phyloP scores from a whole-genome alignment of 2,797 vertebrate genomes.

The Psittacula echo region DNA sequence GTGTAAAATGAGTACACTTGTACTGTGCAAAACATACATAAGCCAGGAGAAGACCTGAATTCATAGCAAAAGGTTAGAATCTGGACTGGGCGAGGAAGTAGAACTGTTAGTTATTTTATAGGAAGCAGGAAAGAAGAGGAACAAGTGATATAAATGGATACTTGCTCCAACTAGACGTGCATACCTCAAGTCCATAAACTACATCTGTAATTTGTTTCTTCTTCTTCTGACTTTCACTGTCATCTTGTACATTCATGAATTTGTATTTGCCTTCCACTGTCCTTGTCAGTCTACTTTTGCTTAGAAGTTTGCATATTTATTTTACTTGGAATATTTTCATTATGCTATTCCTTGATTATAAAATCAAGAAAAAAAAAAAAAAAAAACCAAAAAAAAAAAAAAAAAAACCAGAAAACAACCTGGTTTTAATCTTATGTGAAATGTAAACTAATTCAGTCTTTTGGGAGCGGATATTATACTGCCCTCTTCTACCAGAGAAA shows the following conservation, averaged over 20 bases:
- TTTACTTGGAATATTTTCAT: background rate
- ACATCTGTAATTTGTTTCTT: background rate
- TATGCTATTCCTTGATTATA: background rate
- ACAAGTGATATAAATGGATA: background rate
- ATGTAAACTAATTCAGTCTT: background rate
- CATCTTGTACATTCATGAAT: background rate
- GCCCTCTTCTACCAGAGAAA: background rate
- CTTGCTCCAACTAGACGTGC: background rate
- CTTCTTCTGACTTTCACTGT: background rate
- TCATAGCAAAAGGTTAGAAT: background rate
- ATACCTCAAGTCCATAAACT: background rate
- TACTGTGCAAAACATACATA: background rate
- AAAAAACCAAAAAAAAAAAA: background rate
- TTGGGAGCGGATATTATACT: background rate
- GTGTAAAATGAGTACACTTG: background rate
- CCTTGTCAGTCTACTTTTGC: background rate
- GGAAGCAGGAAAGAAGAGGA: fast-evolving
- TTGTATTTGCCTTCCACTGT: background rate
- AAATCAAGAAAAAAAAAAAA: background rate
- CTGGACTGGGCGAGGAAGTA: background rate
- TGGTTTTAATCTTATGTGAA: background rate
- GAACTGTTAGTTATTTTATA: background rate
- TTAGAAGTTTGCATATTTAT: background rate
- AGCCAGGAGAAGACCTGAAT: background rate
- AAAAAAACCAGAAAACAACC: background rate